Conservation (phyloP, 2,113 vertebrate species). For the Colius striatus region DNA sequence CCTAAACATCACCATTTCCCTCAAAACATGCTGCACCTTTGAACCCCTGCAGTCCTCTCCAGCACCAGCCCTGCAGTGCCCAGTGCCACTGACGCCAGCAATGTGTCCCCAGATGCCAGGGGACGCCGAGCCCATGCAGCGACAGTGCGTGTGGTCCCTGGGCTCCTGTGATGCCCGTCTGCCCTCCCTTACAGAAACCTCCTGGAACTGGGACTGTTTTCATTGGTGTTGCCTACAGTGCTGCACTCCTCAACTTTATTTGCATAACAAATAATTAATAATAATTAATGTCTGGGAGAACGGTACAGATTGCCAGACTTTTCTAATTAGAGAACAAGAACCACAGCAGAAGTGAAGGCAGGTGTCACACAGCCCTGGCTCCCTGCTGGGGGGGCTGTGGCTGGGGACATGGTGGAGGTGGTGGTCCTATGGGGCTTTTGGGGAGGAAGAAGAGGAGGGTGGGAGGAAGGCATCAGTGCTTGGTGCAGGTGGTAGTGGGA, state of each 20-base stretch:
- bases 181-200: background rate
- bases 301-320: slow-evolving; percentile 3
- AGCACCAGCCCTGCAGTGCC: background rate
- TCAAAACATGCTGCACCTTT: background rate
- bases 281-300: slow-evolving; percentile 40
- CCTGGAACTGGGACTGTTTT: background rate
- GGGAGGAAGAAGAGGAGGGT: background rate
- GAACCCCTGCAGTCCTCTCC: background rate
- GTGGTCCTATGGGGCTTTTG: background rate
- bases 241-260: slow-evolving; percentile 13
- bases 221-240: background rate
- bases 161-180: background rate
- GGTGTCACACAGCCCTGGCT: fast-evolving
- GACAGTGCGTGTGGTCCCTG: fast-evolving
- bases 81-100: fast-evolving
- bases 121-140: fast-evolving
- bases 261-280: slow-evolving; percentile 70
- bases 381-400: background rate
- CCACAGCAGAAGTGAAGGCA: background rate
- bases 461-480: background rate
- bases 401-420: fast-evolving
- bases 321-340: background rate
- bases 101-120: background rate
- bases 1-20: background rate
- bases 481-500: background rate